These are phyloP conservation scores for Eleginops maclovinus DNA, from an alignment of 2,113 vertebrate genomes.

Conservation along the genomic window DNA sequence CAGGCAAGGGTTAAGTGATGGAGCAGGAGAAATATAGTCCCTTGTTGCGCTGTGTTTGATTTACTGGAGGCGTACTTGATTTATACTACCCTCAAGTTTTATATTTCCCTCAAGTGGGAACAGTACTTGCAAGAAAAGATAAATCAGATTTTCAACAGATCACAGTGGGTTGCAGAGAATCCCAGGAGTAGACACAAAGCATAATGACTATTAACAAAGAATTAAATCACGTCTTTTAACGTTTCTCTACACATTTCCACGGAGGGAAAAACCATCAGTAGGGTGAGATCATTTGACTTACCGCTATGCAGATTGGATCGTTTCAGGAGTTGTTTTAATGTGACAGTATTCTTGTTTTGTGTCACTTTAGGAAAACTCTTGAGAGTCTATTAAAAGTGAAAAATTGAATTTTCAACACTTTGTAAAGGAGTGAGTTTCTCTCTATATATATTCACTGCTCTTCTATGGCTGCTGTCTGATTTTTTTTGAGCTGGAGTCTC, in stretches of 20 bases:
- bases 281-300: constrained; percentile 4
- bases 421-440: constrained; percentile 5
- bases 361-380: constrained; percentile 26
- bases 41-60: constrained; percentile 41
- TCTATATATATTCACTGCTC: constrained; percentile 11
- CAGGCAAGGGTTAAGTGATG: constrained; percentile 42
- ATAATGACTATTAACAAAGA: neutral
- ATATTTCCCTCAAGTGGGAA: constrained; percentile 39
- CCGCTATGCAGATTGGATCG: neutral
- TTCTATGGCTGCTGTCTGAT: constrained; percentile 40
- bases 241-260: constrained; percentile 1
- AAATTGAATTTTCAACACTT: constrained; percentile 24
- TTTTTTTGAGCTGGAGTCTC: constrained; percentile 19
- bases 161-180: constrained; percentile 15
- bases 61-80: constrained; percentile 46
- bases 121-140: constrained; percentile 34
- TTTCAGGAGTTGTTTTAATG: constrained; percentile 27
- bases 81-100: constrained; percentile 36
- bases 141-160: constrained; percentile 41
- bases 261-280: neutral
- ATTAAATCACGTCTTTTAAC: constrained; percentile 10
- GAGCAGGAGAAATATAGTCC: constrained; percentile 40
- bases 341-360: constrained; percentile 18
- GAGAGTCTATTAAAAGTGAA: constrained; percentile 35
- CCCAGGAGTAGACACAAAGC: constrained; percentile 5